A percentile compares a stretch with the other conserved stretches of the same genome.
Conservation (phyloP, 2,888 invertebrate species). For the Hermodice carunculata region DNA sequence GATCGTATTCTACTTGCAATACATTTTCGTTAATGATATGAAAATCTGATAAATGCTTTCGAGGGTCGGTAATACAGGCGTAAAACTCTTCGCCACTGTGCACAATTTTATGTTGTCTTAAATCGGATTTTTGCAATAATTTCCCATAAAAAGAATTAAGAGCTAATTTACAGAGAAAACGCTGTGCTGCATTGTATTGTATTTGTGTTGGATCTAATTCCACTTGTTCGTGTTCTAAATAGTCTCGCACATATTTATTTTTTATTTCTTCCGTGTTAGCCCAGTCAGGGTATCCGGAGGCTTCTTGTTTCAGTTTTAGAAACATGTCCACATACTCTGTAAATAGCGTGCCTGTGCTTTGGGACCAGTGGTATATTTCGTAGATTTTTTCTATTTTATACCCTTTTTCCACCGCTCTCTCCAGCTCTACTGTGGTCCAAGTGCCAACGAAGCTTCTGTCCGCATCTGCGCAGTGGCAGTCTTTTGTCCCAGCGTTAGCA, state of each 20-base stretch:
- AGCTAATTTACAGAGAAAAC: not conserved
- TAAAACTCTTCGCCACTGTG: not conserved
- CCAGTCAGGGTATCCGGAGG: constrained; percentile 46
- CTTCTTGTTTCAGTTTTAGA: constrained; percentile 49
- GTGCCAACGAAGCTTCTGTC: constrained; percentile 53
- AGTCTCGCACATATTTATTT: constrained; percentile 39
- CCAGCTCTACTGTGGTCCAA: constrained; percentile 62
- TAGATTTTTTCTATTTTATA: constrained; percentile 57
- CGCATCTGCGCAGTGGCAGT: constrained; percentile 56
- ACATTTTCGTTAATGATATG: not conserved
- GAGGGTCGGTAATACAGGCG: not conserved
- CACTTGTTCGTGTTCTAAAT: constrained; percentile 38
- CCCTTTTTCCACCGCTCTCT: constrained; percentile 54
- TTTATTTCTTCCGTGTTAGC: constrained; percentile 40
- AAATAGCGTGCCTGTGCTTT: constrained; percentile 49
- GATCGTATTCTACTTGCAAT: not conserved
- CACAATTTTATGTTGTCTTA: not conserved
- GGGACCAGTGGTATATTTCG: constrained; percentile 62
- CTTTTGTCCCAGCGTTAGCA: constrained; percentile 47
- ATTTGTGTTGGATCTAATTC: not conserved
- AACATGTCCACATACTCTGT: constrained; percentile 55
- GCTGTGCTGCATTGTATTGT: not conserved
- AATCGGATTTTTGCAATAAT: not conserved
- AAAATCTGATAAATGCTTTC: not conserved
- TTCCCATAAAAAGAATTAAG: constrained; percentile 3